These are phyloP conservation scores for Leptura quadrifasciata DNA, from an alignment of 2,888 invertebrate species.

Conservation along the genomic window DNA sequence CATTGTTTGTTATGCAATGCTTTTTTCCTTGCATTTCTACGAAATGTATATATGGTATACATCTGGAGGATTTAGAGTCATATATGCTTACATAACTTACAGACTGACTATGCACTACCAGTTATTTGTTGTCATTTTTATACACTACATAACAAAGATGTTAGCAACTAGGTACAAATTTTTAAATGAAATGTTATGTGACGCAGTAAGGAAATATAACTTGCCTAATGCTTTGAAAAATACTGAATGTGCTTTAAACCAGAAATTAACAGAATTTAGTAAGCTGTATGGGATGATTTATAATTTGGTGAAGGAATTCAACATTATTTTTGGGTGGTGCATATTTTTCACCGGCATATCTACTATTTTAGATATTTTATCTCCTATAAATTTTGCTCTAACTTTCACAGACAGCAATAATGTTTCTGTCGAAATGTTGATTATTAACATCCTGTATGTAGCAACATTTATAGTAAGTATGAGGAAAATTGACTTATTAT, in stretches of 20 bases:
- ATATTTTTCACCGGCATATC: background rate
- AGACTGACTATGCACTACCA: background rate
- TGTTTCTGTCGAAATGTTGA: background rate
- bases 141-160: no score
- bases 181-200: background rate
- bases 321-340: background rate
- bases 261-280: background rate
- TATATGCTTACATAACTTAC: background rate
- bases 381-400: background rate
- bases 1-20: background rate
- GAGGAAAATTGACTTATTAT: background rate
- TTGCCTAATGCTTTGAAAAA: background rate
- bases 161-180: background rate
- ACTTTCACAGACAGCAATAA: background rate
- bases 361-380: background rate
- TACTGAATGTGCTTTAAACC: background rate
- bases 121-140: conserved; percentile 1
- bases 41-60: background rate
- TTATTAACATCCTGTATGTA: background rate
- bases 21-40: background rate
- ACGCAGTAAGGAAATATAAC: background rate
- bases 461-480: background rate
- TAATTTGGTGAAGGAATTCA: background rate
- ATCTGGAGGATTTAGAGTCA: background rate
- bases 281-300: background rate